Conservation (phyloP, 2,797 vertebrate species). For the Ispidina lecontei region DNA sequence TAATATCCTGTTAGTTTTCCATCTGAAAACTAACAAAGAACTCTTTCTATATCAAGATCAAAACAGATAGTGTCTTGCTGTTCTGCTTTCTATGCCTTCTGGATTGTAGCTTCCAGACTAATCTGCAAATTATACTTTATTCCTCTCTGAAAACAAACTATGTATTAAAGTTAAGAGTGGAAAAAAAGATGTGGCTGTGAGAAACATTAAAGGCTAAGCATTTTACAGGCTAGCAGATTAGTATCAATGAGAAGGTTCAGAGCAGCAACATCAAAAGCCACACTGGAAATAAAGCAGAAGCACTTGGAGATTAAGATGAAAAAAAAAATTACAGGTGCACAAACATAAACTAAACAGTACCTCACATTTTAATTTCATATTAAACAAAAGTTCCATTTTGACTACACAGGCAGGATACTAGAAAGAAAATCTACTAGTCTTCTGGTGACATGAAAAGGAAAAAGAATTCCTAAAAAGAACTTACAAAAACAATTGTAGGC, state of each 20-base stretch:
- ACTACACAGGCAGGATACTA: neutral
- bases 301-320: neutral
- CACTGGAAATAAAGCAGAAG: neutral
- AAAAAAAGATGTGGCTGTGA: neutral
- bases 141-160: neutral
- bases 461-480: neutral
- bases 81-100: neutral
- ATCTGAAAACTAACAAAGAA: conserved; percentile 16
- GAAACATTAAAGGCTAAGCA: neutral
- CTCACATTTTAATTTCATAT: neutral
- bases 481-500: neutral
- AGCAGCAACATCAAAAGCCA: neutral
- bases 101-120: neutral
- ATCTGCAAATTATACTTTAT: neutral
- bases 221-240: neutral
- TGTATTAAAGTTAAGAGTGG: neutral
- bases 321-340: neutral
- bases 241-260: neutral
- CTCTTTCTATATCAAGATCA: conserved; percentile 2
- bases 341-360: neutral
- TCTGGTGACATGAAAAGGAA: neutral
- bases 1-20: conserved; percentile 19
- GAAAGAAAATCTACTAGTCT: neutral
- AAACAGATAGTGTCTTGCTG: neutral
- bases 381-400: neutral